Evolutionary conservation across 2,113 vertebrate species (phyloP).

Genomic region (Mesitornis unicolor): DNA sequence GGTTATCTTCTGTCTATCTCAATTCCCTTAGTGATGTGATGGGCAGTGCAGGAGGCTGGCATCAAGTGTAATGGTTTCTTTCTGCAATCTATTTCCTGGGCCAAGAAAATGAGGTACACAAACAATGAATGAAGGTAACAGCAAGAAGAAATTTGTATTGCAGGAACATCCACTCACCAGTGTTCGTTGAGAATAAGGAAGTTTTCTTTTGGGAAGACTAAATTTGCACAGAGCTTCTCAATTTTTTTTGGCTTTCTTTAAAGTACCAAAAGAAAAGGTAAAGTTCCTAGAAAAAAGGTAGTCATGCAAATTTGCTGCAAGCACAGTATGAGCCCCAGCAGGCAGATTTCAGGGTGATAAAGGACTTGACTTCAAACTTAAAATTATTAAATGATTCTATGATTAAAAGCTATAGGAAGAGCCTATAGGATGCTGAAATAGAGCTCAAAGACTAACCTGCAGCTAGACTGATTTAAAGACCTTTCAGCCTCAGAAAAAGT

Average conservation of each 20-base stretch:
- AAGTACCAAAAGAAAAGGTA: background rate
- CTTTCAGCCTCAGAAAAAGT: background rate
- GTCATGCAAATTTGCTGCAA: background rate
- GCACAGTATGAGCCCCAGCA: background rate
- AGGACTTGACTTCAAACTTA: background rate
- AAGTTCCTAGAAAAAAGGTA: background rate
- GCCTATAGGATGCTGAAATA: background rate
- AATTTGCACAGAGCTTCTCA: background rate
- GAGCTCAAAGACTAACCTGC: background rate
- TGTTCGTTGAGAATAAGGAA: background rate
- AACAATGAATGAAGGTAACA: background rate
- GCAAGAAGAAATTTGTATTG: background rate
- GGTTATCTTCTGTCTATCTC: background rate
- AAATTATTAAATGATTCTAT: too few relatives aligned
- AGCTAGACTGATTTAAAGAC: background rate
- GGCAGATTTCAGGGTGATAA: constrained; percentile 6
- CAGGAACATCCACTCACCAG: background rate
- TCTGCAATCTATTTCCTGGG: background rate
- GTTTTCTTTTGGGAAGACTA: background rate
- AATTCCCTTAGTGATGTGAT: background rate
- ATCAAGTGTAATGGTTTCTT: background rate
- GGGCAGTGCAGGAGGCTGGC: background rate
- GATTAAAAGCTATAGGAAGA: background rate
- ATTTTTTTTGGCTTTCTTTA: background rate
- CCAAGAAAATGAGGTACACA: background rate